Evolutionary conservation across 2,888 invertebrate genomes (phyloP), one percentile per base, ranked within the genome.

Genomic region (Rapana venosa): DNA sequence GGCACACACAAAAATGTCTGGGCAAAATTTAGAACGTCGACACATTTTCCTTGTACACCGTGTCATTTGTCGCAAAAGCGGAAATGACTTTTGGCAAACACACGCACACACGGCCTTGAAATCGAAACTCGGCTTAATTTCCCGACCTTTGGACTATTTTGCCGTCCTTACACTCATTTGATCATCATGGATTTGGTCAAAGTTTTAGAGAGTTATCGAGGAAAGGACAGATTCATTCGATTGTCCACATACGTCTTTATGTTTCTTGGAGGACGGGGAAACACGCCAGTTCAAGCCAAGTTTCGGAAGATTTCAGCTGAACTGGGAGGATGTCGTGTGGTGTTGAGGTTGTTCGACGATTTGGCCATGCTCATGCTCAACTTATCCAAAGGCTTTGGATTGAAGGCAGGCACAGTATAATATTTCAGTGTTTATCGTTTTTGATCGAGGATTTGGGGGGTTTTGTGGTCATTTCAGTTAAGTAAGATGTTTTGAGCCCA

Each of bases 161-260:
- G 17, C 15, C 0, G 5, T 2, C 11, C 17, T 32, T 61, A 26
- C 20, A 20, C 22, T 36, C 4, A 35, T 15, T 56, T 20, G 2
- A 6, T 6, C 86, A 66, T 22, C 35, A 86, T 87, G 36, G 87
- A 91, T 84, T 35, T 92, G 56, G 92, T 91, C 22, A 91, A 90
- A 77, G 86, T 92, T 8, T 87, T 98, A 93, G 97, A 98, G 92
- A 97, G 97, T 87, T 98, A 98, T 95, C 97, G 97, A 95, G 98
- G 98, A n/a, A 97, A 98, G 95, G 98, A 98, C 96, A 98, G 98
- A 93, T 94, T 98, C 66, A 97, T 98, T 93, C 97, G 98, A 93
- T 97, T 97, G 91, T 96, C 98, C 89, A 98, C 98, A 94, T 98
- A 98, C 94, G 97, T 97, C 87, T 97, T 97, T 88, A 98, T 98